Base-by-base conservation (phyloP, 2,888 invertebrate genomes). In the Xanthorhoe spadicearia region DNA sequence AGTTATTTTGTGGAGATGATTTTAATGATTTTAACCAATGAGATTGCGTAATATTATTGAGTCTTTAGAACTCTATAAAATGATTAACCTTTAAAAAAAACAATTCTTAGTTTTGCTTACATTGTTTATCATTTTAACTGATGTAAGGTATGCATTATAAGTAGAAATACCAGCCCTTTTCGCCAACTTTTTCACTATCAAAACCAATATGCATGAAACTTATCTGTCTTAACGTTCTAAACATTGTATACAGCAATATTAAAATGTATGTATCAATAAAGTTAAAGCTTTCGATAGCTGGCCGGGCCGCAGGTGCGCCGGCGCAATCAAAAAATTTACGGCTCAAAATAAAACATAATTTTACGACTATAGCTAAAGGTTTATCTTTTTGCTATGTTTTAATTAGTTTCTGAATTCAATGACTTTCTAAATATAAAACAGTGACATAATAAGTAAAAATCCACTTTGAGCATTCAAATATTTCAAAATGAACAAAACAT, bases 1-100 rank as follows among this genome's bases (percentile, higher is more conserved):
- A 68, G 61, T 71, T 66, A 71, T 58, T 62, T 64, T 68, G 72
- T 76, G 73, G 71, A 70, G 54, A 61, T 46, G 32, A 43, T 28
- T 43, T 32, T 0, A 13, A 10, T 9, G 6, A 52, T 9, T 17
- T 1, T 13, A 28, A 15, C 28, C 19, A 54, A 63, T 68, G 57
- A 32, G 58, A 67, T 53, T 65, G 60, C 67, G 58, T n/a, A n/a
- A n/a, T n/a, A n/a, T n/a, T n/a, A n/a, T n/a, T n/a, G 23, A 23
- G 2, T 23, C 23, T 23, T 23, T 4, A 23, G 4, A 4, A 23
- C 23, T 23, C 23, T 23, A 23, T 23, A 1, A 23, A n/a, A n/a
- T n/a, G n/a, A n/a, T n/a, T n/a, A n/a, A n/a, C n/a, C n/a, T n/a
- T n/a, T n/a, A n/a, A n/a, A n/a, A n/a, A n/a, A n/a, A n/a, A n/a